A percentile compares a stretch with the other conserved stretches of the same genome.
Evolutionary conservation across 1,140 invertebrate species (phyloP).

Genomic region (Cecropterus lyciades): DNA sequence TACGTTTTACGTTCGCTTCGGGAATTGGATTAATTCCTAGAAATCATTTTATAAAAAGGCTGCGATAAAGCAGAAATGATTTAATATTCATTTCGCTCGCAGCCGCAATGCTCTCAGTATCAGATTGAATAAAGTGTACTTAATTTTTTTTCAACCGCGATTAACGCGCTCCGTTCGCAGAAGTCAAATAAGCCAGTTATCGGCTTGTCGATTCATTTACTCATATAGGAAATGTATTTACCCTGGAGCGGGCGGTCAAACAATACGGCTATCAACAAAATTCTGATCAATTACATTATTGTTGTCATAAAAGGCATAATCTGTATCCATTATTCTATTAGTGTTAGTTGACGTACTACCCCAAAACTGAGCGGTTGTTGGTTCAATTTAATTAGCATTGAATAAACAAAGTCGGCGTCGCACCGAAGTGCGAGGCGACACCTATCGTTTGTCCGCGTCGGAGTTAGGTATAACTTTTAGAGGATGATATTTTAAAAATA

Average conservation of each 20-base stretch:
- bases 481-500: slow-evolving; percentile 26
- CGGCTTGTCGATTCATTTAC: slow-evolving; percentile 14
- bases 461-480: slow-evolving; percentile 17
- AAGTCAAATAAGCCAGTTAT: slow-evolving; percentile 23
- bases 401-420: slow-evolving; percentile 13
- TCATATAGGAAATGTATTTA: slow-evolving; percentile 9
- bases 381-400: slow-evolving; percentile 14
- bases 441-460: slow-evolving; percentile 16
- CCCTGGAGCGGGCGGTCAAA: neutral
- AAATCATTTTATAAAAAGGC: slow-evolving; percentile 33
- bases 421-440: slow-evolving; percentile 2
- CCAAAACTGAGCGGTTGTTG: neutral
- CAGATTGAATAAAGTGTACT: slow-evolving; percentile 22
- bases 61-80: slow-evolving; percentile 28
- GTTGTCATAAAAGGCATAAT: slow-evolving; percentile 10
- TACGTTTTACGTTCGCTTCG: slow-evolving; percentile 29
- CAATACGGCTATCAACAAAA: slow-evolving; percentile 3
- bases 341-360: slow-evolving; percentile 8
- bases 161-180: neutral
- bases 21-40: slow-evolving; percentile 34
- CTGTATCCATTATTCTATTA: slow-evolving; percentile 16
- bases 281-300: slow-evolving; percentile 13
- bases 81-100: slow-evolving; percentile 26
- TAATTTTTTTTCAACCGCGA: slow-evolving; percentile 18
- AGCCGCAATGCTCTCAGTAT: slow-evolving; percentile 21